These are phyloP conservation scores for Phycodurus eques DNA, from an alignment of 2,113 vertebrate genomes.

Conservation along the genomic window DNA sequence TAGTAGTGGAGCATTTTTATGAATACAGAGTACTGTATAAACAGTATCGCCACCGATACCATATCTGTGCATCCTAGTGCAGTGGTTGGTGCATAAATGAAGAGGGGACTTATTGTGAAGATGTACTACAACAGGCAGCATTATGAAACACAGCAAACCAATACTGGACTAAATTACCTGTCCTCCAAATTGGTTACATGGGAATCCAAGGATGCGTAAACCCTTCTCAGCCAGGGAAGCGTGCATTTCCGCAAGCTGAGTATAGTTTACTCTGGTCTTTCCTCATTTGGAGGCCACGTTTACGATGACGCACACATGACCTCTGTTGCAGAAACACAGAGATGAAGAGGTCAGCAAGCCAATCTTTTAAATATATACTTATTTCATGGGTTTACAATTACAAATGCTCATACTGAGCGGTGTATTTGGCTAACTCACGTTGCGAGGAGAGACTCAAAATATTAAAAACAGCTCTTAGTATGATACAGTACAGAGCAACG, in stretches of 20 bases:
- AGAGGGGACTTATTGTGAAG: too few species aligned
- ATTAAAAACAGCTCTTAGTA: neutral
- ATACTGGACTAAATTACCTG: constrained; percentile 74
- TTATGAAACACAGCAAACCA: neutral
- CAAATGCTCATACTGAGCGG: neutral
- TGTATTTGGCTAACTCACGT: too few species aligned
- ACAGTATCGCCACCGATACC: too few species aligned
- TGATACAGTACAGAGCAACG: neutral
- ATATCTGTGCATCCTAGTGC: too few species aligned
- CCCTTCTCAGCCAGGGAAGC: constrained; percentile 84
- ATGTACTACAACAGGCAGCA: too few species aligned
- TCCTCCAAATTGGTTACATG: constrained; percentile 96
- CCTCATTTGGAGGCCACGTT: constrained; percentile 98
- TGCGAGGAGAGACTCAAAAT: too few species aligned
- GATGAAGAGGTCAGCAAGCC: neutral
- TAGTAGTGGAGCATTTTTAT: too few species aligned
- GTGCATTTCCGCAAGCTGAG: constrained; percentile 90
- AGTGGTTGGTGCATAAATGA: too few species aligned
- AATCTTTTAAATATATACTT: too few species aligned
- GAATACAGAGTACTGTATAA: too few species aligned
- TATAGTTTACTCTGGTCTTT: constrained; percentile 93
- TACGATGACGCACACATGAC: constrained; percentile 84
- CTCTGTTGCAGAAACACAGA: constrained; percentile 66
- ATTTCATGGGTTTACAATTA: neutral
- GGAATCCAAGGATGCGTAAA: constrained; percentile 94